Evolutionary conservation across 2,797 vertebrate genomes (phyloP), one percentile per base, ranked within the genome.

Genomic region (Oreochromis grahami): DNA sequence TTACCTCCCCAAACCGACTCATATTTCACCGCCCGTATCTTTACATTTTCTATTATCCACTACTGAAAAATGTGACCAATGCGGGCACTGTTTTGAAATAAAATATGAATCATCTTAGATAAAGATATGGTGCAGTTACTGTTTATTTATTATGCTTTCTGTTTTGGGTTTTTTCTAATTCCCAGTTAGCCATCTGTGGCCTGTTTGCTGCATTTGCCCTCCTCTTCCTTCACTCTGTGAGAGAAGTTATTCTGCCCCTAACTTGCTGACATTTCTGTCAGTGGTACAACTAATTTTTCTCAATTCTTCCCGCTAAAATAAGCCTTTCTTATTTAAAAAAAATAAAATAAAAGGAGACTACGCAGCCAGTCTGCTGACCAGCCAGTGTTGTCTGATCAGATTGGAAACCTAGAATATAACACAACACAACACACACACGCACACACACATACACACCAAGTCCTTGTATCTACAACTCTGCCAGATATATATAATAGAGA

Each of bases 1-100:
- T 94, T 93, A 95, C 94, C 93, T 94, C 91, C 94, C 91, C 91
- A 94, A 95, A 95, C 94, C 86, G 82, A 88, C 93, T 95, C 96
- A 96, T 96, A 96, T 96, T 96, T 96, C 95, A 96, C 94, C 78
- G 52, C 36, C 91, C 91, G 77, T 95, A 95, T 96, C 95, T 95
- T 95, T 95, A 95, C 92, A 96, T 95, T 95, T 96, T 96, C 95
- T 95, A 96, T 96, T 96, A 96, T 96, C 94, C 95, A 41, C 90
- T 36, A 79, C 91, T 94, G 96, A 96, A 95, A 95, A 95, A 96
- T 95, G 94, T 93, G 94, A 93, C 92, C 92, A 93, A 90, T 85
- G 92, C 89, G 84, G 91, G 87, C 84, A 88, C 84, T 87, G 92
- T 89, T 94, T 91, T 93, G 91, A 95, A 95, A 94, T 94, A 96